Base-by-base conservation (phyloP, 2,113 vertebrate species). In the Tamias sibiricus region DNA sequence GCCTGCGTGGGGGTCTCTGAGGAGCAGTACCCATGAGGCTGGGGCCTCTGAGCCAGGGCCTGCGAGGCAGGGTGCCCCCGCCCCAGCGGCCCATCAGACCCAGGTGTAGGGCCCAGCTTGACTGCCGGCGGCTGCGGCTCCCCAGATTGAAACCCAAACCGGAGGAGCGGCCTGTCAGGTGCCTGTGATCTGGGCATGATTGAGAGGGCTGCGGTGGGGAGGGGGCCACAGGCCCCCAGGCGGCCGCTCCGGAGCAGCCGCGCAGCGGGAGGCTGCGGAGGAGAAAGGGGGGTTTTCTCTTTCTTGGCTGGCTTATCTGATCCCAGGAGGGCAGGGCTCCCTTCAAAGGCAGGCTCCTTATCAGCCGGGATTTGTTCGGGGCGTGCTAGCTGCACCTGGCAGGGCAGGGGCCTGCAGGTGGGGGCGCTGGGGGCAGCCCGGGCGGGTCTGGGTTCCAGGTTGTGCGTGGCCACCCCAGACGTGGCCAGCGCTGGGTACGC, bases 261-360 rank as follows among this genome's bases (percentile, higher is more conserved):
- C 79, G 0, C 94, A 54, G 96, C 95, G 24, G 95, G 95, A 96
- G 95, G 26, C 87, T 64, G 90, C 87, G 80, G 37, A 79, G 84
- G 59, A 28, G 59, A 37, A 13, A 54, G 83, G 71, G 90, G 95
- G 96, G 35, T 81, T 95, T 97, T 97, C 97, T 95, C 95, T 98
- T 97, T 97, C 95, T 97, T 96, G 66, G 62, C 40, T 42, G 0
- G 93, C 90, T 97, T 98, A 97, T 98, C 97, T 97, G 97, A 97
- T 98, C 96, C 2, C 66, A 76, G 12, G 59, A 96, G 90, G 92
- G 92, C 69, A 52, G 93, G 95, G 86, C 95, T 94, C 75, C 42
- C 88, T 97, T 98, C 97, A 98, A 98, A 98, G 97, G 96, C 97
- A 64, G 88, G 4, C 68, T 93, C 87, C 97, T 95, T 97, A 98